Evolutionary conservation across 1,140 invertebrate species (phyloP).

Genomic region (Pristionchus pacificus): DNA sequence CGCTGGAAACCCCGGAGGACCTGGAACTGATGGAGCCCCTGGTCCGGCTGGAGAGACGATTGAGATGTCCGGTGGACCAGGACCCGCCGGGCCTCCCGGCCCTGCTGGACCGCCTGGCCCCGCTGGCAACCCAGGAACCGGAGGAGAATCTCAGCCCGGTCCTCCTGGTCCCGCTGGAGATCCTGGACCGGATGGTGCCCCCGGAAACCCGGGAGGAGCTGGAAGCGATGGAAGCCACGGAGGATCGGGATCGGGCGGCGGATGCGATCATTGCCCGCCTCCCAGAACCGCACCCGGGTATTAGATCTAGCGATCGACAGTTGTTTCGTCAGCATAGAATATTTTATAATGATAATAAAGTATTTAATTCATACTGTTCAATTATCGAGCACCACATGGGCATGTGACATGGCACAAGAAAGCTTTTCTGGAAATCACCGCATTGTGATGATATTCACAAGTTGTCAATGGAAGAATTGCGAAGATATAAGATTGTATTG

Average conservation of each 20-base stretch:
- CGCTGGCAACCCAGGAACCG: conserved; percentile 17
- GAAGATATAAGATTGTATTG: too few species aligned
- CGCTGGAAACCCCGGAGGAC: conserved; percentile 16
- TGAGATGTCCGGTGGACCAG: conserved; percentile 15
- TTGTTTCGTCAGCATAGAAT: too few species aligned
- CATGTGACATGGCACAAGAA: too few species aligned
- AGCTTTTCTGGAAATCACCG: too few species aligned
- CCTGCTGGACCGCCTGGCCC: conserved; percentile 19
- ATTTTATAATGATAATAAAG: too few species aligned
- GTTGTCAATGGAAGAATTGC: too few species aligned
- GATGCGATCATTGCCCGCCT: conserved; percentile 37
- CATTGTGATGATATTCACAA: too few species aligned
- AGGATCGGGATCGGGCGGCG: conserved; percentile 16
- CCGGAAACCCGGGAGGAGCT: conserved; percentile 27
- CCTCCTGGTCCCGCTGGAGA: conserved; percentile 3
- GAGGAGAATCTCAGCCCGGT: conserved; percentile 15
- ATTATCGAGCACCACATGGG: too few species aligned
- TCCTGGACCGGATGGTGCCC: conserved; percentile 4
- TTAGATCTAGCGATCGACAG: too few species aligned
- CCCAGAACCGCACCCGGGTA: conserved; percentile 36
- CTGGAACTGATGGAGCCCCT: conserved; percentile 8
- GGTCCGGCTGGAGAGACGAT: conserved; percentile 11
- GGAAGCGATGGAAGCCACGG: conserved; percentile 29
- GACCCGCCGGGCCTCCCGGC: conserved; percentile 17
- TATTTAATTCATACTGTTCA: too few species aligned